Evolutionary conservation across 2,113 vertebrate species (phyloP).

Genomic region (Carettochelys insculpta): DNA sequence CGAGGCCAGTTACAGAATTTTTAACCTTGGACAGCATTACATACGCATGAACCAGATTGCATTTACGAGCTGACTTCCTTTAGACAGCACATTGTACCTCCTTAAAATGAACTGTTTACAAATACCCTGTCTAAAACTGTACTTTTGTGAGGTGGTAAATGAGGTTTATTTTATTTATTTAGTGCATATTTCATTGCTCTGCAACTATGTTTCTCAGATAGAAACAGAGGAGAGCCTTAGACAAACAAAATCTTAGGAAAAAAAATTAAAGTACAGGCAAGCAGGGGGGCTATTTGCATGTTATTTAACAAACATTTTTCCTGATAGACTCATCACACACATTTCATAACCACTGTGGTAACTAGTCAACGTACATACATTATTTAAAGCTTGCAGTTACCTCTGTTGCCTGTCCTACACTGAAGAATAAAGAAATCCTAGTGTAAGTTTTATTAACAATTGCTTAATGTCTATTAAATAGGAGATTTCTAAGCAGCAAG

Average conservation of each 20-base stretch:
- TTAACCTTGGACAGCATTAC: fast-evolving
- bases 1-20: fast-evolving
- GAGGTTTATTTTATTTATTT: not conserved
- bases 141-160: fast-evolving
- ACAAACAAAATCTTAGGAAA: not conserved
- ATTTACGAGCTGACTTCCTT: fast-evolving
- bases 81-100: not conserved
- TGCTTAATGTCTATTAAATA: not conserved
- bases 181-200: fast-evolving
- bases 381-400: not conserved
- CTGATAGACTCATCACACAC: not conserved
- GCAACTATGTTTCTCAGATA: not conserved
- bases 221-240: not conserved
- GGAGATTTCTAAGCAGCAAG: not conserved
- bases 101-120: not conserved
- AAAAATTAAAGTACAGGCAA: fast-evolving
- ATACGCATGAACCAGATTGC: fast-evolving
- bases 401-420: not conserved
- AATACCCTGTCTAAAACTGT: fast-evolving
- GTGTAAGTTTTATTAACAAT: not conserved
- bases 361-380: not conserved
- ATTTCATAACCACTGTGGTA: not conserved
- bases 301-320: not conserved
- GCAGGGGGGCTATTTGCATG: not conserved
- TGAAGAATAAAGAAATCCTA: not conserved